Evolutionary conservation across 2,797 vertebrate species (phyloP).

Genomic region (Tangara arthus): DNA sequence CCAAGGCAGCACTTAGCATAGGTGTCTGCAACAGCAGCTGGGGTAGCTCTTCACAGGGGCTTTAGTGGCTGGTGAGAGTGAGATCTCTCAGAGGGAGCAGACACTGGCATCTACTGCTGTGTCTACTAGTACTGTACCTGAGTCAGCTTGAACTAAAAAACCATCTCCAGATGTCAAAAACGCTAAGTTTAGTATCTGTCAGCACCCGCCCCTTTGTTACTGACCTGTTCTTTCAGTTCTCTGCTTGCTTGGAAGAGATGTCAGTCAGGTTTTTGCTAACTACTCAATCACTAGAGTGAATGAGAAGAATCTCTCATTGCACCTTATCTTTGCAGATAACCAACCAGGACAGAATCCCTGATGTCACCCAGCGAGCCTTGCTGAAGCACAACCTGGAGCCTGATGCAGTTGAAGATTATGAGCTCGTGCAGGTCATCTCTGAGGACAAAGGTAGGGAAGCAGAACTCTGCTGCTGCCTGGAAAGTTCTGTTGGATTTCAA

Average conservation of each 20-base stretch:
- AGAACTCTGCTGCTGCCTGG: not conserved
- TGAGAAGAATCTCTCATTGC: not conserved
- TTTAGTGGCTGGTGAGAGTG: not conserved
- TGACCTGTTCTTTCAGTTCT: not conserved
- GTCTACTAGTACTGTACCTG: not conserved
- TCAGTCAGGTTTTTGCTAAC: not conserved
- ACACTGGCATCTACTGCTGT: not conserved
- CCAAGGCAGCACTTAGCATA: not conserved
- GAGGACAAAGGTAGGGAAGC: conserved; percentile 85
- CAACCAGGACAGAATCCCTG: conserved; percentile 91
- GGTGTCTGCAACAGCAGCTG: not conserved
- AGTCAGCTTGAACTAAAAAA: not conserved
- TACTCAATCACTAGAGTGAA: not conserved
- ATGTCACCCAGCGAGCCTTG: conserved; percentile 90
- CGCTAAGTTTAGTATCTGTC: not conserved
- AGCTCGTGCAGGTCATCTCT: conserved; percentile 93
- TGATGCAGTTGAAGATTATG: conserved; percentile 82
- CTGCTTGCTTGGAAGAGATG: too few species aligned
- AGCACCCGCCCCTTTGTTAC: not conserved
- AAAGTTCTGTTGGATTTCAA: not conserved
- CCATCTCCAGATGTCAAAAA: not conserved
- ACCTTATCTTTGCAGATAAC: conserved; percentile 79
- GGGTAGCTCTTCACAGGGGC: not conserved
- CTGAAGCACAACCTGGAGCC: conserved; percentile 90
- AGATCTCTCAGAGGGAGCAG: not conserved